Percentiles rank a stretch among this genome's conserved stretches.
Evolutionary conservation across 2,888 invertebrate species (phyloP).

Genomic region (Cepaea hortensis): DNA sequence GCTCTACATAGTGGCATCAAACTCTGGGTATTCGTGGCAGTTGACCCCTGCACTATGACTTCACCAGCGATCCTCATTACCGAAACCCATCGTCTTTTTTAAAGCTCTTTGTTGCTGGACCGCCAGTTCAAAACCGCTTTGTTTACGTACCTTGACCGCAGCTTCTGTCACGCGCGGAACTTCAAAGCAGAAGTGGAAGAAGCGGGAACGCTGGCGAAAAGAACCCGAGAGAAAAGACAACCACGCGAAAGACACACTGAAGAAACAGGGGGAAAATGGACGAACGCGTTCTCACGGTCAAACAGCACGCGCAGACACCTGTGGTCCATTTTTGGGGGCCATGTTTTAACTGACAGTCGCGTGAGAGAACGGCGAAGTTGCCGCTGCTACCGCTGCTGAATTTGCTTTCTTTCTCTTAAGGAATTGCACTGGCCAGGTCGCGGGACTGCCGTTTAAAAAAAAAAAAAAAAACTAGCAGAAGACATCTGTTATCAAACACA

Average conservation of each 20-base stretch:
- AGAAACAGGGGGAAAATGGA: not conserved
- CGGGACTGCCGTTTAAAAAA: too few species aligned
- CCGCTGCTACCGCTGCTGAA: not conserved
- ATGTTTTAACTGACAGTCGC: not conserved
- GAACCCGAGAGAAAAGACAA: too few species aligned
- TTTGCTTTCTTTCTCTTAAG: too few species aligned
- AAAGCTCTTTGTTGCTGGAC: not conserved
- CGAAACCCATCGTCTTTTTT: not conserved
- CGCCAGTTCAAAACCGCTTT: not conserved
- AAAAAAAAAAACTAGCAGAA: too few species aligned
- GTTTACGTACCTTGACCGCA: too few species aligned
- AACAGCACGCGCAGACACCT: slow-evolving; percentile 23
- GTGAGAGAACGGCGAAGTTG: not conserved
- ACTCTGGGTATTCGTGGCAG: not conserved
- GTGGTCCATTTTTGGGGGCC: not conserved
- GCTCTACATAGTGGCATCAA: too few species aligned
- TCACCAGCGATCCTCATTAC: not conserved
- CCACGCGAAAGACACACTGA: too few species aligned
- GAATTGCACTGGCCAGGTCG: too few species aligned
- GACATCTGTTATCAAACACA: too few species aligned
- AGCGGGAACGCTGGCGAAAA: not conserved
- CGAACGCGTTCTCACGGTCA: slow-evolving; percentile 9
- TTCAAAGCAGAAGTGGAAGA: too few species aligned
- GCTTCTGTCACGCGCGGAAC: too few species aligned
- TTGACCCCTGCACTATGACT: not conserved